Conservation (phyloP, 2,797 vertebrate species). For the Arctocebus calabarensis region DNA sequence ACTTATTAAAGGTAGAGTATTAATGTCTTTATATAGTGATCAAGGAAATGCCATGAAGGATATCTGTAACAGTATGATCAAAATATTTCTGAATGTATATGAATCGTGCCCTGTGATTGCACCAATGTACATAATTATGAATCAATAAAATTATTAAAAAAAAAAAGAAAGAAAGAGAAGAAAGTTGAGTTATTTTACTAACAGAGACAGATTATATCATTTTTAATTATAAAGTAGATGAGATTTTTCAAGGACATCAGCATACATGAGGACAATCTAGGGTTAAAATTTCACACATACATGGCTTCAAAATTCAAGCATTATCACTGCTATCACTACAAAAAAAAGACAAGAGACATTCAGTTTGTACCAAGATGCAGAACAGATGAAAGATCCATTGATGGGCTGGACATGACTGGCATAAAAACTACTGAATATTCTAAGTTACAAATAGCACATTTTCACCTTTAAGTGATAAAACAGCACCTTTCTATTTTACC, state of each 20-base stretch:
- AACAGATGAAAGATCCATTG: slow-evolving; percentile 31
- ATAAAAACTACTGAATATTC: not conserved
- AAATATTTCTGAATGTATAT: too few relatives aligned
- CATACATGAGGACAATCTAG: slow-evolving; percentile 1
- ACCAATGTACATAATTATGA: too few relatives aligned
- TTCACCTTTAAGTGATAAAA: not conserved
- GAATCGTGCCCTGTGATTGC: too few relatives aligned
- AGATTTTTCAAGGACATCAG: slow-evolving; percentile 1
- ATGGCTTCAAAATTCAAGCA: slow-evolving; percentile 28
- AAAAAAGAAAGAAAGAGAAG: not conserved
- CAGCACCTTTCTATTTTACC: not conserved
- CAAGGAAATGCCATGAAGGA: too few relatives aligned
- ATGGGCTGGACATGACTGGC: not conserved
- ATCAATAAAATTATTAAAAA: too few relatives aligned
- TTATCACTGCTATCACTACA: not conserved
- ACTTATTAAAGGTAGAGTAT: too few relatives aligned
- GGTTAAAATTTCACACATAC: not conserved
- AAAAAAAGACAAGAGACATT: slow-evolving; percentile 26
- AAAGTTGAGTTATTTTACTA: slow-evolving; percentile 25
- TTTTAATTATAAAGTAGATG: slow-evolving; percentile 53
- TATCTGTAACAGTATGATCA: too few relatives aligned
- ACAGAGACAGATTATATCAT: not conserved
- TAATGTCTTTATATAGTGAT: too few relatives aligned
- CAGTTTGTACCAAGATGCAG: not conserved
- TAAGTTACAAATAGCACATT: not conserved